Evolutionary conservation across 2,113 vertebrate genomes (phyloP), one percentile per base, ranked within the genome.

Genomic region (Mellivora capensis): DNA sequence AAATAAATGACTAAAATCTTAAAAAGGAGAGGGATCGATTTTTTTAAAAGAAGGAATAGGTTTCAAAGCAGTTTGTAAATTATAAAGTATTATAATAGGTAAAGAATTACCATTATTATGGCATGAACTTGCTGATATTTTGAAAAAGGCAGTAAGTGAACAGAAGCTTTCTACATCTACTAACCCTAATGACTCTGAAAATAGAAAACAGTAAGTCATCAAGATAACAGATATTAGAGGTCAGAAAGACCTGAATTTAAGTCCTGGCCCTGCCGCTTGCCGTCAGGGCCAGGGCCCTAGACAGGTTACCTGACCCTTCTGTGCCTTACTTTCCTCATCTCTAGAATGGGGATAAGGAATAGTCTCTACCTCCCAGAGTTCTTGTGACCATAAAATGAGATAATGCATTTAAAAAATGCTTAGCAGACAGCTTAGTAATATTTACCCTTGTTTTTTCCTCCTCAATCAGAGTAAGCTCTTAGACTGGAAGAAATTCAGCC

Each of bases 71-170:
- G 18, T 87, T 39, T 67, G n/a, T 69, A 85, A 54, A 76, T 74
- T 61, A 69, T 42, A n/a, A 95, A 96, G 59, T 27, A 93, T 54
- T 89, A 80, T 44, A 69, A 79, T 31, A 97, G 71, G 18, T 93
- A 71, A 93, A 74, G 54, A 94, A 37, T 79, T 49, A 42, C 42
- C 67, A 87, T 11, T 42, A 15, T 49, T 72, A 74, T 42, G 49
- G 17, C 37, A 85, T 71, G 18, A 87, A 80, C 39, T 83, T 74
- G 52, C 39, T 91, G 42, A 49, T 44, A 47, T 83, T 94, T 87
- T 74, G 13, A 91, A 93, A 91, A 93, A 23, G 27, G 37, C 64
- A 84, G 31, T 67, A 71, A 84, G 39, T 69, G 7, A 91, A 39
- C 1, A 84, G 72, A 88, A 72, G 37, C 7, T 62, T 86, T 77